Percentiles rank a stretch among this genome's conserved stretches.
Evolutionary conservation across 2,113 vertebrate species (phyloP).

Genomic region (Prinia subflava): DNA sequence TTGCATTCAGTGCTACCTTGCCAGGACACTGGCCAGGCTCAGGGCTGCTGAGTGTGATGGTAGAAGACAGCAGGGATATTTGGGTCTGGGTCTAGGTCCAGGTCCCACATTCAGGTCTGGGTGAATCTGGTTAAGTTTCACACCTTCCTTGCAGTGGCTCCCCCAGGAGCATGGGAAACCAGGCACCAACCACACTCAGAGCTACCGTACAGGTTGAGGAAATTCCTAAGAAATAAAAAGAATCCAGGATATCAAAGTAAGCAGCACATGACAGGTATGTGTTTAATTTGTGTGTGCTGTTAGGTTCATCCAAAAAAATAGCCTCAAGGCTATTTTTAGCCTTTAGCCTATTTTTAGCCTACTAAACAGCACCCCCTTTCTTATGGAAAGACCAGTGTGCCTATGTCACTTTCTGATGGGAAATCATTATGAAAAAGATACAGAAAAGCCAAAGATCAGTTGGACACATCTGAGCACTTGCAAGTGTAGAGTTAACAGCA

Average conservation of each 20-base stretch:
- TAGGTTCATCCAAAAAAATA: not conserved
- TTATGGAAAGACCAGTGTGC: not conserved
- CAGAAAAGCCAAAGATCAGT: not conserved
- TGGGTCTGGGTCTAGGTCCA: too few relatives aligned
- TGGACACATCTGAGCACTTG: not conserved
- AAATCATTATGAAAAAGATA: not conserved
- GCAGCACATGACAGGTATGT: not conserved
- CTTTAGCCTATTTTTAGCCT: too few relatives aligned
- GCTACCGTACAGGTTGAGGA: not conserved
- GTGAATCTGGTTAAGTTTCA: not conserved
- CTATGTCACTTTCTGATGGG: accelerated
- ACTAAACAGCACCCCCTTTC: not conserved
- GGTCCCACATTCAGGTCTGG: not conserved
- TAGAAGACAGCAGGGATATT: not conserved
- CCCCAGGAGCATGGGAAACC: not conserved
- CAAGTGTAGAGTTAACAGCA: not conserved
- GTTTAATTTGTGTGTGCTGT: not conserved
- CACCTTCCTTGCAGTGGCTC: not conserved
- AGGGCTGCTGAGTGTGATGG: not conserved
- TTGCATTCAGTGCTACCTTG: not conserved
- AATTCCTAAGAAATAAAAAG: not conserved
- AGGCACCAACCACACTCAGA: not conserved
- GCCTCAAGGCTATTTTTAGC: not conserved
- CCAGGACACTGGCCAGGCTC: not conserved
- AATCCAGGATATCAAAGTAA: not conserved